These are phyloP conservation scores for Leistus spinibarbis DNA, from an alignment of 2,888 invertebrate species.

Conservation along the genomic window DNA sequence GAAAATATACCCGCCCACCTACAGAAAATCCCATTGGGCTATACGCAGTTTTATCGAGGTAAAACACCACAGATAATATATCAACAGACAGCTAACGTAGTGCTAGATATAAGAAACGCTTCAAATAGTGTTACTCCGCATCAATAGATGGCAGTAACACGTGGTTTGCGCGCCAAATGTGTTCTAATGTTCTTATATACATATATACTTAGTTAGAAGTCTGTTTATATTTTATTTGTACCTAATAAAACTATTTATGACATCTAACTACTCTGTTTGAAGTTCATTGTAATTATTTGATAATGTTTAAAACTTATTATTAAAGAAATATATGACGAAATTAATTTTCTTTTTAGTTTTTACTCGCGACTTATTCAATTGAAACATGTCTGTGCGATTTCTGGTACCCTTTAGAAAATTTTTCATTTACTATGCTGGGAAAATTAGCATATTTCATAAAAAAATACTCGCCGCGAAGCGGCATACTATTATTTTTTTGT, in stretches of 20 bases:
- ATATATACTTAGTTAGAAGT: no score
- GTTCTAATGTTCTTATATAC: no score
- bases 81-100: no score
- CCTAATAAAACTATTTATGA: no score
- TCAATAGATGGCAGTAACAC: no score
- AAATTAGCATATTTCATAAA: background rate
- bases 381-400: conserved; percentile 52
- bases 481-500: background rate
- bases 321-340: background rate
- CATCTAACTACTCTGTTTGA: no score
- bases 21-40: conserved; percentile 46
- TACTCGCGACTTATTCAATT: conserved; percentile 49
- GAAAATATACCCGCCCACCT: conserved; percentile 49
- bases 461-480: conserved; percentile 7
- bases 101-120: no score
- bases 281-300: background rate
- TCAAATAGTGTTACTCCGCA: no score
- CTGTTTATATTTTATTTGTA: no score
- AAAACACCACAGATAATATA: no score
- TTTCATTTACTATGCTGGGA: background rate
- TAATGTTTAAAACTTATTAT: background rate
- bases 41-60: conserved; percentile 33
- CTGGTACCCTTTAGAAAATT: conserved; percentile 53
- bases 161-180: no score
- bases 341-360: conserved; percentile 47